phyloP scores from a whole-genome alignment of 2,888 invertebrate genomes.

The Byasa hedistus region DNA sequence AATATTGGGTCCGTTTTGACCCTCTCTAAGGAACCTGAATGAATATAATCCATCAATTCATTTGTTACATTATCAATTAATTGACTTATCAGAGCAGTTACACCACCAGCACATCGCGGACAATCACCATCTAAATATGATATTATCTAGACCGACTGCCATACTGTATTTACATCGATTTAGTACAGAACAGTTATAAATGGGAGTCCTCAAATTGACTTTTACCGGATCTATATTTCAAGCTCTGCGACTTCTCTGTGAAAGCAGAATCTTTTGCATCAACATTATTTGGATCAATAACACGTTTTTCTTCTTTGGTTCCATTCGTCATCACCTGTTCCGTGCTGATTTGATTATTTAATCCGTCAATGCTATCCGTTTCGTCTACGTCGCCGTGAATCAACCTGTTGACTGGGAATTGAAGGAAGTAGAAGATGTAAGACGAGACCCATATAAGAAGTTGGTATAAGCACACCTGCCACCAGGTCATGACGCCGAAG shows the following conservation, averaged over 20 bases:
- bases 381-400: constrained; percentile 48
- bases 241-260: constrained; percentile 46
- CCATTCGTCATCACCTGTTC: background rate
- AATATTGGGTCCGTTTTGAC: no score
- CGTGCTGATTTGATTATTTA: constrained; percentile 7
- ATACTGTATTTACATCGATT: no score
- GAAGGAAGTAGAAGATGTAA: constrained; percentile 60
- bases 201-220: constrained; percentile 54
- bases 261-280: constrained; percentile 35
- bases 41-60: no score
- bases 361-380: constrained; percentile 38
- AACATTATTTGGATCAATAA: constrained; percentile 17
- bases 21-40: no score
- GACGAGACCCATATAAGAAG: constrained; percentile 36
- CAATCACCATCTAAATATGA: no score
- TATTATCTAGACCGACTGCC: no score
- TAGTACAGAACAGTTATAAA: constrained; percentile 32
- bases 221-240: constrained; percentile 47
- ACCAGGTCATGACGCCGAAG: constrained; percentile 76
- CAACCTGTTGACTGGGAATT: constrained; percentile 64
- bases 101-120: no score
- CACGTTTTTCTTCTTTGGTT: constrained; percentile 28
- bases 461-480: constrained; percentile 68
- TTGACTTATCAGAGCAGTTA: no score
- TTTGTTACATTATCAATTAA: no score